Base-by-base conservation (phyloP, 2,888 invertebrate species). In the Cyrtodaria siliqua region DNA sequence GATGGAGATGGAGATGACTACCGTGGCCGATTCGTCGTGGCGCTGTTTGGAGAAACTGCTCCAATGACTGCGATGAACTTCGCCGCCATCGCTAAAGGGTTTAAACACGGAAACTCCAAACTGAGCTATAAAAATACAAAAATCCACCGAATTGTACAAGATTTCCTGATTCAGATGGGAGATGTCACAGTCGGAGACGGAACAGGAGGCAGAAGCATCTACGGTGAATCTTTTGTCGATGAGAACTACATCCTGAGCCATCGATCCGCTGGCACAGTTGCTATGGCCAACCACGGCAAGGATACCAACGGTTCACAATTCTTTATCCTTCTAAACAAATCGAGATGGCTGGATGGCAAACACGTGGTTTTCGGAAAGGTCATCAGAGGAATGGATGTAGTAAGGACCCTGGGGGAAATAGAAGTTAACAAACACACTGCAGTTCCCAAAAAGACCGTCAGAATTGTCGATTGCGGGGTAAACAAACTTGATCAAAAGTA, bases 231-330 rank as follows among this genome's bases (percentile, higher is more conserved):
- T 47, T 93, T 92, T 80, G 89, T 89, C 56, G 93, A 93, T 81
- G 93, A 93, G 75, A 88, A 91, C 78, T 93, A 92, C 83, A 64
- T 80, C 59, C 77, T 93, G 64, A 91, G 89, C 63, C 92, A 92
- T 82, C 83, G 87, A 40, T 85, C 89, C 23, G 80, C 89, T 6
- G 93, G 93, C 9, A 91, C 91, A 85, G 89, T 93, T 14, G 88
- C 92, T 66, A 93, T 93, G 93, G 93, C 93, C 8, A 93, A 93
- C 85, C 90, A 92, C 68, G 93, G 93, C 23, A 73, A 68, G 67
- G 92, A 93, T 84, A 92, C 91, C 18, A 93, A 93, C 82, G 91
- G 92, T 8, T 92, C 92, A 1, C 93, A 93, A 85, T 93, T 93
- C 87, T n/a, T n/a, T n/a, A n/a, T n/a, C n/a, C n/a, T n/a, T n/a